Evolutionary conservation across 1,140 invertebrate genomes (phyloP), one percentile per base, ranked within the genome.

Genomic region (Drosophila persimilis): DNA sequence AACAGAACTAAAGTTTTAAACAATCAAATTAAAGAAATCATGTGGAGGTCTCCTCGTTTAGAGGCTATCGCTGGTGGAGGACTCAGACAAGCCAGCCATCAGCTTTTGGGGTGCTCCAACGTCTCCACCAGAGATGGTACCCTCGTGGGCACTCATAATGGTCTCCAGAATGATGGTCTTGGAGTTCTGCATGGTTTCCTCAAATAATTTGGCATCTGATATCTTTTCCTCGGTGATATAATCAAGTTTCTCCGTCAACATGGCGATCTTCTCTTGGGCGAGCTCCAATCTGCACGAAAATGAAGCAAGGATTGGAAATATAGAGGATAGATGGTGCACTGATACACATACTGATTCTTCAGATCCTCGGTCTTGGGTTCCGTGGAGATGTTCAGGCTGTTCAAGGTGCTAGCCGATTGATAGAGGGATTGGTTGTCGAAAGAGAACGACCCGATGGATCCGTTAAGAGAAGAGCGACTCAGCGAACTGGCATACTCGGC

Each of bases 201-300:
- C 76, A 46, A 91, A 91, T 43, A 90, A 73, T 47, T 86, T 89
- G 26, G 80, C 65, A 73, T 91, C 90, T 13, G 64, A 72, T 0
- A 72, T 54, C 48, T 91, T 91, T 39, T 91, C 90, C 5, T 75
- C 71, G 2, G 63, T 72, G 3, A 91, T 11, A 17, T 81, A 74
- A 0, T 76, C 67, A 0, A 91, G 50, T 43, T 91, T 90, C 24
- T 90, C 86, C 0, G 66, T 79, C 1, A 91, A 45, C 67, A 90
- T 73, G 26, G 74, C 65, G 8, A 91, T 89, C 55, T 90, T 90
- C 31, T 91, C 90, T n/a, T 84, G 72, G 1, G 90, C 81, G 47
- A 90, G 50, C 57, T 91, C 90, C 48, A 91, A 57, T 53, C 88
- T 91, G 20, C 6, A 26, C 39, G 48, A 26, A 47, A 46, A 6